Conservation (phyloP, 2,888 invertebrate genomes). For the Latrodectus elegans region DNA sequence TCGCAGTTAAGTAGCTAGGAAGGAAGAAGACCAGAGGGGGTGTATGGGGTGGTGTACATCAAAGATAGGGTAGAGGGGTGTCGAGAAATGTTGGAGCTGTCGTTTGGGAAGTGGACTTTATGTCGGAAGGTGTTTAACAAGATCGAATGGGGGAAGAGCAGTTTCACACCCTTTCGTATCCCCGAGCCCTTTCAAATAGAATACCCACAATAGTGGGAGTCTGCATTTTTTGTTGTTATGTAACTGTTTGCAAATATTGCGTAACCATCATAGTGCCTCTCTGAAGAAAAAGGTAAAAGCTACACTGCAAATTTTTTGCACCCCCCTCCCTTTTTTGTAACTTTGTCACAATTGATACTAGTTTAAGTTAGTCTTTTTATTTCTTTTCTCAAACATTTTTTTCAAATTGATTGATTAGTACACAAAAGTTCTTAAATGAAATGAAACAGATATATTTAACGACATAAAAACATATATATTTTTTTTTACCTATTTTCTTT, state of each 20-base stretch:
- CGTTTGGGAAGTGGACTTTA: constrained; percentile 69
- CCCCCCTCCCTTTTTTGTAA: too few relatives aligned
- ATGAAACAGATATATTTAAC: too few relatives aligned
- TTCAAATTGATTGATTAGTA: too few relatives aligned
- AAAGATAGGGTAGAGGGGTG: constrained; percentile 9
- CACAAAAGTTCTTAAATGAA: too few relatives aligned
- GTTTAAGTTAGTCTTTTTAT: too few relatives aligned
- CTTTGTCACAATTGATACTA: too few relatives aligned
- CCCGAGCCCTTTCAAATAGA: constrained; percentile 1
- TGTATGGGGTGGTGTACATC: constrained; percentile 16
- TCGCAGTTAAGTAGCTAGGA: constrained; percentile 66
- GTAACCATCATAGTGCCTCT: background rate
- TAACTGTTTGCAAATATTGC: background rate
- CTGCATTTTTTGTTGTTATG: background rate
- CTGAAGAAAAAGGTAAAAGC: too few relatives aligned
- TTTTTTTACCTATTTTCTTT: too few relatives aligned
- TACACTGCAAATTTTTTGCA: too few relatives aligned
- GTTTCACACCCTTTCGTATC: constrained; percentile 22
- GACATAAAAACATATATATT: too few relatives aligned
- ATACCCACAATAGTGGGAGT: background rate
- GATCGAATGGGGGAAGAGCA: constrained; percentile 28
- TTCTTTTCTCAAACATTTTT: too few relatives aligned
- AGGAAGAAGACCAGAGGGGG: constrained; percentile 30
- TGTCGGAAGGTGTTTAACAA: constrained; percentile 69
- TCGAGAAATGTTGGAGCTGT: constrained; percentile 40